A percentile compares a stretch with the other conserved stretches of the same genome.
Conservation (phyloP, 2,113 vertebrate species). For the Phyllostomus discolor region DNA sequence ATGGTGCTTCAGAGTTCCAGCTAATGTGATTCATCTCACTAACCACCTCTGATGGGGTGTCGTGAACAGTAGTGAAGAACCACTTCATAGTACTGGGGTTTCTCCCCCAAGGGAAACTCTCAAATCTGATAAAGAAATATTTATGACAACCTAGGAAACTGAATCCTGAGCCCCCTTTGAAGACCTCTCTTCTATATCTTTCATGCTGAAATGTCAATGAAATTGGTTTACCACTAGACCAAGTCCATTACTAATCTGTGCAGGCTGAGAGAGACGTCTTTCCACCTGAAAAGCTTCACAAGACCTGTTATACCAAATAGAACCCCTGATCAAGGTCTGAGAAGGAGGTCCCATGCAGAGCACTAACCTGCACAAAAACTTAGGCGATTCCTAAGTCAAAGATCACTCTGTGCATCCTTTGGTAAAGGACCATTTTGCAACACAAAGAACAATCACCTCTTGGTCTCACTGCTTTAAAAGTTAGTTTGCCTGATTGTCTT, state of each 20-base stretch:
- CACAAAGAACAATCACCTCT: background rate
- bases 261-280: background rate
- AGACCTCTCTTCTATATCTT: background rate
- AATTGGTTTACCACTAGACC: background rate
- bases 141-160: background rate
- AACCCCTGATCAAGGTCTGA: background rate
- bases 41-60: accelerated
- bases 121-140: background rate
- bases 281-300: background rate
- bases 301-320: background rate
- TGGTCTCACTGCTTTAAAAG: background rate
- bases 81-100: background rate
- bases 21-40: background rate
- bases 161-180: background rate
- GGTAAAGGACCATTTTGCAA: background rate
- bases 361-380: background rate
- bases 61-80: background rate
- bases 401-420: background rate
- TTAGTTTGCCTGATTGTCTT: background rate
- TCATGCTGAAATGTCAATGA: background rate
- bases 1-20: background rate
- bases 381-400: background rate
- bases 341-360: background rate
- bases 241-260: background rate
- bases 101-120: background rate